Base-by-base conservation (phyloP, 2,113 vertebrate species). In the Atractosteus spatula region DNA sequence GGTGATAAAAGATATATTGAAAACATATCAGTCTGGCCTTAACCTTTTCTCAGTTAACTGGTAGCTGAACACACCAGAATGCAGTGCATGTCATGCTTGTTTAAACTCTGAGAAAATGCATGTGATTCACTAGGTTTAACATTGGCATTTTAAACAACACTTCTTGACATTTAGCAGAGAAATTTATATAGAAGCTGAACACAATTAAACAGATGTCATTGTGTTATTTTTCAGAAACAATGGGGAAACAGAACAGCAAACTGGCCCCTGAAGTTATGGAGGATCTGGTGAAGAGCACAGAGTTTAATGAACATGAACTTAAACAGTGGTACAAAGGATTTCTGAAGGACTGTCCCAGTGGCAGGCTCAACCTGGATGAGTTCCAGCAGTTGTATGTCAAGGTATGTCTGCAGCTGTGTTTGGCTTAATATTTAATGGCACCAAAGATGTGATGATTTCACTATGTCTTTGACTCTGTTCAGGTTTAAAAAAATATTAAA, bases 191-290 rank as follows among this genome's bases (percentile, higher is more conserved):
- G 14, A 6, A 59, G 57, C 57, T 14, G n/a, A 5, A 59, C 4
- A 13, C n/a, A 59, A 59, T 59, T 59, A 59, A 6, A 59, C 5
- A 59, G 4, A 59, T 59, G 57, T n/a, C 57, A 70, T 66, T 55
- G 68, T 68, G 77, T 89, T 55, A 83, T 84, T 83, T 85, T 81
- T 68, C 83, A 97, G 94, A 90, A 92, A 96, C 68, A 87, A 99
- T 99, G 97, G 97, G 97, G 88, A 99, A 99, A 85, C 96, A 98
- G 83, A 99, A 98, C 82, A 99, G 97, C 93, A 99, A 99, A 85
- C 94, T 99, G 89, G 96, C 97, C 84, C 97, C 97, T 5, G 97
- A 99, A 89, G 96, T 98, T 84, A 98, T 99, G 97, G 96, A 98
- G 83, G 96, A 99, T 85, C 93, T 99, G 90, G 97, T 99, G 91